A percentile compares a stretch with the other conserved stretches of the same genome.
These are phyloP conservation scores for Drosophila repletoides DNA, from an alignment of 1,140 invertebrate species.

Conservation along the genomic window DNA sequence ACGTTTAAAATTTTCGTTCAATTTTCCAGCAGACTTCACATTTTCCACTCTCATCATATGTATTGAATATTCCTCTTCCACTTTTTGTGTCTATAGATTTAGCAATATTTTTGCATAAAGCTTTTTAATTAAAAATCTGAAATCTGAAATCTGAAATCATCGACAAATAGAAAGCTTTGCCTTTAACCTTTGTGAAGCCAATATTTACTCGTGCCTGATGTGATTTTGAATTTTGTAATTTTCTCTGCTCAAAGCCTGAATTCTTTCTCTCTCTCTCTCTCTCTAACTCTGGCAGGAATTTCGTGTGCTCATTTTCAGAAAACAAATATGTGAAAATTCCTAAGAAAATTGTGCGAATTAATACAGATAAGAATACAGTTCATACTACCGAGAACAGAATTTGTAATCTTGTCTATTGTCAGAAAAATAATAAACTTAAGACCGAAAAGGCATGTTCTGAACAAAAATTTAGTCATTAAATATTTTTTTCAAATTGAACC, in stretches of 20 bases:
- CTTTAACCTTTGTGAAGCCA: background rate
- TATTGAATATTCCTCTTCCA: no score
- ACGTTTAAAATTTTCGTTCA: constrained; percentile 16
- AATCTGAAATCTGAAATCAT: constrained; percentile 12
- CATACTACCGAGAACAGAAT: no score
- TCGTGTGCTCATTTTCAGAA: constrained; percentile 20
- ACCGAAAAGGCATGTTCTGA: no score
- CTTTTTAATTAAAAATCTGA: constrained; percentile 18
- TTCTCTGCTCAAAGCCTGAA: background rate
- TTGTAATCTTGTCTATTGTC: no score
- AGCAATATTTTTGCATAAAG: constrained; percentile 17
- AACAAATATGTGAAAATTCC: no score
- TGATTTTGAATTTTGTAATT: constrained; percentile 20
- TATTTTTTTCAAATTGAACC: no score
- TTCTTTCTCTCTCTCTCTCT: no score
- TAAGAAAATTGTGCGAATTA: no score
- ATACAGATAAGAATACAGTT: no score
- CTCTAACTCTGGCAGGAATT: background rate
- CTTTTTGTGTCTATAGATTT: constrained; percentile 38
- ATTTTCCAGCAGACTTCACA: background rate
- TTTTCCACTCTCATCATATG: background rate
- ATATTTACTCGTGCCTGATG: constrained; percentile 9
- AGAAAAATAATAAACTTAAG: no score
- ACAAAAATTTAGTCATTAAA: no score
- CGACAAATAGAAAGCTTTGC: no score